Base-by-base conservation (phyloP, 2,888 invertebrate genomes). In the Furcula furcula region DNA sequence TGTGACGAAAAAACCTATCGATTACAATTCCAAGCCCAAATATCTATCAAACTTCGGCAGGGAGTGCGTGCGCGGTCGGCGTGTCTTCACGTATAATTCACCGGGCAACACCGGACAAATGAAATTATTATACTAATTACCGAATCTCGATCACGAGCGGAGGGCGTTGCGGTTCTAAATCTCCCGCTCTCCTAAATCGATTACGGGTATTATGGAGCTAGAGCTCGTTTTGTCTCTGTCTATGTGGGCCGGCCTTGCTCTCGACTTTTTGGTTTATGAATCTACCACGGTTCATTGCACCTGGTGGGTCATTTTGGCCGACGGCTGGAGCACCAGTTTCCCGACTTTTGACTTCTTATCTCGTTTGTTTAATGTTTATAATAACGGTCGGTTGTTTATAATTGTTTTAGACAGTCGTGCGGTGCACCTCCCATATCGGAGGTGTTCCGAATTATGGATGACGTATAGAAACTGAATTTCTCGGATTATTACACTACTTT, bases 81-180 rank as follows among this genome's bases (percentile, higher is more conserved):
- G 58, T 57, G 59, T 65, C 71, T 61, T 60, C 68, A 66, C 71
- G 64, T 76, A 69, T 70, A 70, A 71, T 68, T 62, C 69, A 68
- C 63, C 56, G 67, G 63, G 62, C 58, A n/a, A n/a, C n/a, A n/a
- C n/a, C n/a, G n/a, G n/a, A 70, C 74, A 76, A 79, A 82, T 80
- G 71, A 79, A 80, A 84, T 81, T 80, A 83, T 82, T 81, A 81
- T 73, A 80, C 80, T 83, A 84, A 83, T 84, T 83, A 83, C 83
- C 76, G 70, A 76, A 79, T 74, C 74, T 75, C 72, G 76, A 74
- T 74, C 73, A 72, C 71, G 77, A 70, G 73, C 69, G 63, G 53
- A 64, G 68, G 79, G 82, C 80, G 79, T 77, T 65, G 72, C 76
- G 70, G 65, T 68, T 68, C 74, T 80, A 80, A 81, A 81, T 80